These are phyloP conservation scores for Cetoscarus ocellatus DNA, from an alignment of 2,797 vertebrate species.

Conservation along the genomic window DNA sequence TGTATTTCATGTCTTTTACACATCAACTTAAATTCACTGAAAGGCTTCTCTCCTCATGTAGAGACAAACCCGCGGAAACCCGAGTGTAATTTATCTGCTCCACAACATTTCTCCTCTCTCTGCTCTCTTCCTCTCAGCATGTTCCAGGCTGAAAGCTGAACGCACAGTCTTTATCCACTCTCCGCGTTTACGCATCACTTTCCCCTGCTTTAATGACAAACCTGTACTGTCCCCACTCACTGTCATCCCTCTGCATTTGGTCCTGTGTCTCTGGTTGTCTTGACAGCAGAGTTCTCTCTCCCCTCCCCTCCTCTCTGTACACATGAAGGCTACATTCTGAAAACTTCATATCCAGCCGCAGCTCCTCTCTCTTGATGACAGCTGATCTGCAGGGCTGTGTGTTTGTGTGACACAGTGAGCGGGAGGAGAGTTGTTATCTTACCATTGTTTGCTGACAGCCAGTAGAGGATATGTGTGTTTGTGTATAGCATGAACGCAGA, in stretches of 20 bases:
- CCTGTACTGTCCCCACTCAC: slow-evolving; percentile 30
- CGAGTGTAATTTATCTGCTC: slow-evolving; percentile 28
- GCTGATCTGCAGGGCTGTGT: slow-evolving; percentile 34
- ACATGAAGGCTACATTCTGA: slow-evolving; percentile 26
- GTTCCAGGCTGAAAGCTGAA: slow-evolving; percentile 43
- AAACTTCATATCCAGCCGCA: slow-evolving; percentile 56
- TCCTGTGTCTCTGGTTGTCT: slow-evolving; percentile 33
- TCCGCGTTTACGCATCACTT: slow-evolving; percentile 38
- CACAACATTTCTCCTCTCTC: slow-evolving; percentile 28
- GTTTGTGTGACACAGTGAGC: slow-evolving; percentile 49
- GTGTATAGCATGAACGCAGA: not conserved
- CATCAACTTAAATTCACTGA: slow-evolving; percentile 14
- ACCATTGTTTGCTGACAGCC: slow-evolving; percentile 53
- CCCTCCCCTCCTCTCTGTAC: not conserved
- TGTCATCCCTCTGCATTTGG: slow-evolving; percentile 37
- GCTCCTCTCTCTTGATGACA: slow-evolving; percentile 47
- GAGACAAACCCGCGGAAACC: slow-evolving; percentile 24
- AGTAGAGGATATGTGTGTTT: slow-evolving; percentile 26
- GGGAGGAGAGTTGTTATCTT: slow-evolving; percentile 43
- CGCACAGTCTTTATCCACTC: slow-evolving; percentile 42
- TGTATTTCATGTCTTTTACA: slow-evolving; percentile 4
- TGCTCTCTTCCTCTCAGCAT: slow-evolving; percentile 26
- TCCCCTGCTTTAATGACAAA: slow-evolving; percentile 48
- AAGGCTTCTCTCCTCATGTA: slow-evolving; percentile 5
- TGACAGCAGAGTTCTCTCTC: slow-evolving; percentile 32